Base-by-base conservation (phyloP, 1,140 invertebrate species). In the Fopius arisanus region DNA sequence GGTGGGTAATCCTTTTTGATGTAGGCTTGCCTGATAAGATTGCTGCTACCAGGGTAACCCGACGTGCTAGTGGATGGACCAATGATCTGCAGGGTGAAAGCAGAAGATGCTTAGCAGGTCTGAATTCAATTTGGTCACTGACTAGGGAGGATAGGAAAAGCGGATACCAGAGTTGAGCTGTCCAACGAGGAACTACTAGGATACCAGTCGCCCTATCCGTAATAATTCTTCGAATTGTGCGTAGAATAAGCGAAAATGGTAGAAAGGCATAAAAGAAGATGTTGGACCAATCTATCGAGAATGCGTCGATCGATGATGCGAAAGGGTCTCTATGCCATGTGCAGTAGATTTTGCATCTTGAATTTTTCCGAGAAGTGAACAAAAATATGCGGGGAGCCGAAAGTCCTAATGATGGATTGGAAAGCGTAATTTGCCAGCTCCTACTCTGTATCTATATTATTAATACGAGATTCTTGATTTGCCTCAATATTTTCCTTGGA, bases 401-500 rank as follows among this genome's bases (percentile, higher is more conserved):
- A 69, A 6, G 76, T 40, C 21, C 77, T 75, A 14, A 21, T n/a
- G 6, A 81, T 78, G 12, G 73, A 19, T 40, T 70, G 9, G 69
- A 67, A 77, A 37, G 33, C 69, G 10, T 5, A 75, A 23, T 16
- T 7, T 6, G 66, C 63, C 23, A 76, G 31, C 48, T 75, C 75
- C 74, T 69, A 75, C 48, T 74, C 73, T 1, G 73, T 59, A 37
- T 73, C 72, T 16, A 28, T 40, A 28, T 73, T 73, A n/a, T 67
- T 28, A 16, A 74, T 51, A 4, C 79, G 21, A 21, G 82, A 81
- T 71, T 76, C 70, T 0, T 12, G 16, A 74, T 82, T 79, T 3
- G 81, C 80, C 19, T 70, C 63, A 9, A 19, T 67, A 67, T 82
- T 81, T 4, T 79, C 74, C 33, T 43, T 37, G 41, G 79, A 77